Conservation (phyloP, 2,797 vertebrate species). For the Etheostoma perlongum region DNA sequence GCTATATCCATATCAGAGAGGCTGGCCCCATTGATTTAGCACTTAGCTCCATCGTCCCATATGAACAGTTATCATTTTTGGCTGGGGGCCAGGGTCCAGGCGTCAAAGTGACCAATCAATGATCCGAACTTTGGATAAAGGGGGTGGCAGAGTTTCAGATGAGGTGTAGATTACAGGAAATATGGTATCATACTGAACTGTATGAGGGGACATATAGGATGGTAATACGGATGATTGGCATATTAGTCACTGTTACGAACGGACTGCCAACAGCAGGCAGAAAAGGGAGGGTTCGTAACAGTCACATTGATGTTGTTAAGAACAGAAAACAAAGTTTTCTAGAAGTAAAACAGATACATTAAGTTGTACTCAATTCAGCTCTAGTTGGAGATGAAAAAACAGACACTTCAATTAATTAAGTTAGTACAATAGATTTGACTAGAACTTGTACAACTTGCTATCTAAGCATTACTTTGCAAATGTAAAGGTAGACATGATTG, state of each 20-base stretch:
- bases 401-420: background rate
- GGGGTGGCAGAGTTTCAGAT: slow-evolving; percentile 40
- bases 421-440: background rate
- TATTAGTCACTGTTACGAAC: no score
- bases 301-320: no score
- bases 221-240: background rate
- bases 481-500: background rate
- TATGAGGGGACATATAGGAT: background rate
- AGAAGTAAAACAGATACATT: background rate
- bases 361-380: background rate
- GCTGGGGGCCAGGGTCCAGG: slow-evolving; percentile 74
- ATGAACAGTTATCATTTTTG: slow-evolving; percentile 87
- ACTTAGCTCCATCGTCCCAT: slow-evolving; percentile 86
- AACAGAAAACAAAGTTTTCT: background rate
- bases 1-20: slow-evolving; percentile 84
- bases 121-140: slow-evolving; percentile 79
- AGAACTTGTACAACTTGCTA: background rate
- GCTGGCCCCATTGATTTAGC: slow-evolving; percentile 86
- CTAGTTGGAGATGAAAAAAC: background rate
- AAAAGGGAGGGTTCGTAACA: no score
- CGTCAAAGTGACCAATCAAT: slow-evolving; percentile 85
- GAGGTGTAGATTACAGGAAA: slow-evolving; percentile 65
- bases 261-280: no score
- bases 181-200: slow-evolving; percentile 28
- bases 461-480: background rate